Evolutionary conservation across 2,888 invertebrate species (phyloP).

Genomic region (Zygogramma bicolorata): DNA sequence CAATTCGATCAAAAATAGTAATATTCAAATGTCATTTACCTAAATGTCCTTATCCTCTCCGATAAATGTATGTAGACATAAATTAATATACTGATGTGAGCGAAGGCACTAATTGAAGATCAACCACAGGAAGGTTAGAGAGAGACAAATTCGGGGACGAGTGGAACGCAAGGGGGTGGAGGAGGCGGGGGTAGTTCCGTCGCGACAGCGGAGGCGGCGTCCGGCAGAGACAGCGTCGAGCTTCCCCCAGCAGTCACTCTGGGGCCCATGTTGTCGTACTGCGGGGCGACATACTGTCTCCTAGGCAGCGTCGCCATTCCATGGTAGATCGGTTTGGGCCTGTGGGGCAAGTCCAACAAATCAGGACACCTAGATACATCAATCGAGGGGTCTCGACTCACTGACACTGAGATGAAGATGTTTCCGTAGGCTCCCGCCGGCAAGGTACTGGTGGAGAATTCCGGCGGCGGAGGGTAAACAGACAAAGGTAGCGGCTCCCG

Average conservation of each 20-base stretch:
- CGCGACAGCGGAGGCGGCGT: slow-evolving; percentile 68
- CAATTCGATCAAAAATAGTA: not conserved
- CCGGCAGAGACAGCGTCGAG: slow-evolving; percentile 86
- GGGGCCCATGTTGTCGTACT: slow-evolving; percentile 91
- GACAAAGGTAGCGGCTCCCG: slow-evolving; percentile 64
- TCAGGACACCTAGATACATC: slow-evolving; percentile 83
- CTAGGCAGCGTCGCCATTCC: slow-evolving; percentile 66
- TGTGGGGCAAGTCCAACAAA: slow-evolving; percentile 78
- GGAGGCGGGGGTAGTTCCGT: slow-evolving; percentile 69
- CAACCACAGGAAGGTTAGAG: slow-evolving; percentile 67
- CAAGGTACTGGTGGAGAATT: slow-evolving; percentile 70
- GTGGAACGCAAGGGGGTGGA: slow-evolving; percentile 72
- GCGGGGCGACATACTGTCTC: slow-evolving; percentile 64
- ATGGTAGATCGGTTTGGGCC: slow-evolving; percentile 65
- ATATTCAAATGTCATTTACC: slow-evolving; percentile 9
- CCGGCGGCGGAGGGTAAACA: slow-evolving; percentile 70
- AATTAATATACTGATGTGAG: slow-evolving; percentile 60
- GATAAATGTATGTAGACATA: slow-evolving; percentile 29
- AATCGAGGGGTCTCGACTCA: slow-evolving; percentile 78
- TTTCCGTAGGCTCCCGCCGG: slow-evolving; percentile 77
- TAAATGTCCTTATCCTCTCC: slow-evolving; percentile 12
- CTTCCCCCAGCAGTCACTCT: slow-evolving; percentile 90
- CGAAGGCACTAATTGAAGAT: slow-evolving; percentile 68
- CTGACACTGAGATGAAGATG: slow-evolving; percentile 86
- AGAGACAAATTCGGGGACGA: slow-evolving; percentile 72